phyloP scores from a whole-genome alignment of 2,797 vertebrate genomes.

The Alcedo quadribrachys region DNA sequence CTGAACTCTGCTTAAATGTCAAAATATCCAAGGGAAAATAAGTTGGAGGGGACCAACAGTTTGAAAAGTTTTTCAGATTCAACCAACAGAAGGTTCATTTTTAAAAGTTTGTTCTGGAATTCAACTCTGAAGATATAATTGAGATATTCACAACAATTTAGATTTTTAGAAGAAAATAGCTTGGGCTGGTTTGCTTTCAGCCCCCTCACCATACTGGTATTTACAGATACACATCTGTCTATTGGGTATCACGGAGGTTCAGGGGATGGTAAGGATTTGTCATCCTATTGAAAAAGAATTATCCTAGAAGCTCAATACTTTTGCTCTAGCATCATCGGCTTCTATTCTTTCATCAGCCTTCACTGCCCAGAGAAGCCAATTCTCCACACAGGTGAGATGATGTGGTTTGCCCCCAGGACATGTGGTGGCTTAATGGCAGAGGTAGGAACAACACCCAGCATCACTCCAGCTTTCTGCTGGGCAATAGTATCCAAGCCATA shows the following conservation, averaged over 20 bases:
- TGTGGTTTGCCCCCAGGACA: background rate
- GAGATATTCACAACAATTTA: background rate
- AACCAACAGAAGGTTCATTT: background rate
- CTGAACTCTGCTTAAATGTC: background rate
- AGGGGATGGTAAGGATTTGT: background rate
- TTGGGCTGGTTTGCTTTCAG: background rate
- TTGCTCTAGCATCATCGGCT: background rate
- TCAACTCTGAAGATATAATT: background rate
- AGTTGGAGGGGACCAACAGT: background rate
- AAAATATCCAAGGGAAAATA: background rate
- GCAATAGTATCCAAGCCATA: background rate
- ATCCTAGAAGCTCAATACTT: background rate
- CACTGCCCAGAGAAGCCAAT: rapidly evolving
- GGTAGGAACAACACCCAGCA: background rate
- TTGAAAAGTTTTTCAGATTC: background rate
- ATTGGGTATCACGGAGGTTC: rapidly evolving
- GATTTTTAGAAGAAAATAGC: background rate
- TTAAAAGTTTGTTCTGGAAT: background rate
- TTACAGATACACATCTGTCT: rapidly evolving
- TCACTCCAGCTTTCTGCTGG: background rate
- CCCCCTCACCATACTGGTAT: background rate
- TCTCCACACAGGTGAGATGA: background rate
- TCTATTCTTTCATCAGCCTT: background rate
- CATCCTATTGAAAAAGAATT: background rate
- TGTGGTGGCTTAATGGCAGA: rapidly evolving